These are phyloP conservation scores for Solenopsis fugax DNA, from an alignment of 1,140 invertebrate species.

Conservation along the genomic window DNA sequence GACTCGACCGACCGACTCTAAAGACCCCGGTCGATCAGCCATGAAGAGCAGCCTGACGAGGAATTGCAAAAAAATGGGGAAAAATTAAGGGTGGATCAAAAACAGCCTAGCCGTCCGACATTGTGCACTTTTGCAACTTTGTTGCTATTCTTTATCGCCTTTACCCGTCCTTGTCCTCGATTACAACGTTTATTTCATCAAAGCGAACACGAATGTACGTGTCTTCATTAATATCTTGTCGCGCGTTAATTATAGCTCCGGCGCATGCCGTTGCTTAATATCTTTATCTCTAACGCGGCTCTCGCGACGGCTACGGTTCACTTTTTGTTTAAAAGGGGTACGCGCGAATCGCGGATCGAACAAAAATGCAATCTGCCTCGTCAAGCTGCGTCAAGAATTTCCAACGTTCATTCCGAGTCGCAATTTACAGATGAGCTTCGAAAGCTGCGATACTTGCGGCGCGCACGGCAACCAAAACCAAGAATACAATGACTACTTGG, in stretches of 20 bases:
- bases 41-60: constrained; percentile 79
- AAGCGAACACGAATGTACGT: background rate
- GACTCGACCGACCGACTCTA: constrained; percentile 83
- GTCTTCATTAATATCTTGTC: constrained; percentile 33
- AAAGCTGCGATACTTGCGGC: background rate
- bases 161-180: constrained; percentile 47
- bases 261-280: constrained; percentile 20
- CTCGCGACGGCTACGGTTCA: background rate
- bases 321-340: constrained; percentile 1
- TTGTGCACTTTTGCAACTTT: constrained; percentile 70
- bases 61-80: constrained; percentile 76
- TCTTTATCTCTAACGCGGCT: constrained; percentile 7
- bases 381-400: constrained; percentile 35
- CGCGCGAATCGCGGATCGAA: constrained; percentile 12
- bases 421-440: background rate
- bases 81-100: constrained; percentile 73
- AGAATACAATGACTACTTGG: constrained; percentile 33
- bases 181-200: constrained; percentile 28
- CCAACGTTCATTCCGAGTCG: background rate
- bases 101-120: constrained; percentile 65
- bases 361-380: background rate
- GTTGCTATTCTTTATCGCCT: constrained; percentile 61
- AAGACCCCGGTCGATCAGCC: constrained; percentile 84
- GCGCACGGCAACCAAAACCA: background rate
- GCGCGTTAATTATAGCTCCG: constrained; percentile 7